Conservation (phyloP, 2,113 vertebrate genomes). For the Bufo bufo region DNA sequence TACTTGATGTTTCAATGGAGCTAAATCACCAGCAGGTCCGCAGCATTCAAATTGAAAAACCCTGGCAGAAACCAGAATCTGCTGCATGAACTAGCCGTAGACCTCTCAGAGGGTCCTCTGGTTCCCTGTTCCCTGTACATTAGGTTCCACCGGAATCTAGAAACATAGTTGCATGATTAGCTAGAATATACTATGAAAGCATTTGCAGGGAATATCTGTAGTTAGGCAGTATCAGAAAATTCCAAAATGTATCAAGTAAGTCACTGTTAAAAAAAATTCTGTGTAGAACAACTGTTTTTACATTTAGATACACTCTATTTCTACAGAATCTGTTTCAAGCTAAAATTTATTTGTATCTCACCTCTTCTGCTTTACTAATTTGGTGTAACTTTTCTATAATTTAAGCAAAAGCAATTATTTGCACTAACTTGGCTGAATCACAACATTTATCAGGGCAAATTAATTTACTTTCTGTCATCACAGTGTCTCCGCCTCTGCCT, state of each 20-base stretch:
- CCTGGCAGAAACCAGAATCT: too few species aligned
- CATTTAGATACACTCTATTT: not conserved
- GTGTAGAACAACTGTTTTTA: not conserved
- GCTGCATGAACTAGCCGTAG: too few species aligned
- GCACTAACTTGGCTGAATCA: constrained; percentile 38
- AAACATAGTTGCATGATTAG: too few species aligned
- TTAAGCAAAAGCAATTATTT: constrained; percentile 48
- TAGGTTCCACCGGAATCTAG: too few species aligned
- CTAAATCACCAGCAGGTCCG: too few species aligned
- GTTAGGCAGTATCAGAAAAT: not conserved
- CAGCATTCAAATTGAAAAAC: too few species aligned
- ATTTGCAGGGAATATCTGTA: not conserved
- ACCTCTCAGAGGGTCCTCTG: too few species aligned
- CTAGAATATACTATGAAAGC: too few species aligned
- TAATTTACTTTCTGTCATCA: constrained; percentile 48
- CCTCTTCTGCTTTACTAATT: constrained; percentile 31
- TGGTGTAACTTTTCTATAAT: constrained; percentile 24
- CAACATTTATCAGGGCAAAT: constrained; percentile 53
- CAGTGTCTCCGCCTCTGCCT: constrained; percentile 33
- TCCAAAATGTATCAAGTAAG: not conserved
- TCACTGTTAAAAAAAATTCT: not conserved
- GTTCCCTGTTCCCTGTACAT: too few species aligned
- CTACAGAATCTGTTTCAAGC: not conserved
- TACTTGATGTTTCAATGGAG: too few species aligned
- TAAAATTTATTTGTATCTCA: constrained; percentile 14